phyloP scores from a whole-genome alignment of 2,888 invertebrate genomes.

The Pomacea canaliculata region DNA sequence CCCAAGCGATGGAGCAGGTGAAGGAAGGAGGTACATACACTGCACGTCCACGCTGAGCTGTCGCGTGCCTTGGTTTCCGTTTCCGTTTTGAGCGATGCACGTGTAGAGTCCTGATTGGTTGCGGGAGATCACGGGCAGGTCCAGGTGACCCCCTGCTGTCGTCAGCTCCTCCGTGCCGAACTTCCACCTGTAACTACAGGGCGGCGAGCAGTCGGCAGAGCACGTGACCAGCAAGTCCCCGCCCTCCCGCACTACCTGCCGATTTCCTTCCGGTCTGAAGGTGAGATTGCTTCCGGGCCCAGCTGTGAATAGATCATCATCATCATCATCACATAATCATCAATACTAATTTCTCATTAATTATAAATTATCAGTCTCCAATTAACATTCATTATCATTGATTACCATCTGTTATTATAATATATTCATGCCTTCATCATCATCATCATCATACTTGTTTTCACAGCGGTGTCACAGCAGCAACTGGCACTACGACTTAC shows the following conservation, averaged over 20 bases:
- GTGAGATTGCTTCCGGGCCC: slow-evolving; percentile 23
- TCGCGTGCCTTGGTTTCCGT: slow-evolving; percentile 25
- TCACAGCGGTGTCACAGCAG: too few species aligned
- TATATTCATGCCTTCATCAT: too few species aligned
- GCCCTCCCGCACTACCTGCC: slow-evolving; percentile 25
- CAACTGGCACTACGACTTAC: too few species aligned
- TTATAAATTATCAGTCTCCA: too few species aligned
- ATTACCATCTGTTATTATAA: too few species aligned
- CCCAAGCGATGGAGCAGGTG: too few species aligned
- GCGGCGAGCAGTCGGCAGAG: slow-evolving; percentile 24
- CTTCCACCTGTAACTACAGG: slow-evolving; percentile 24
- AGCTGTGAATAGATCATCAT: slow-evolving; percentile 8
- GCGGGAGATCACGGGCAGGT: neutral
- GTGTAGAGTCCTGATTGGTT: slow-evolving; percentile 23
- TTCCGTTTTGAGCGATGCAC: slow-evolving; percentile 29
- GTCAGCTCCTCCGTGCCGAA: slow-evolving; percentile 4
- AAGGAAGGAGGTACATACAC: slow-evolving; percentile 15
- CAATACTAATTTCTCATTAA: neutral
- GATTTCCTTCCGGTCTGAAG: slow-evolving; percentile 24
- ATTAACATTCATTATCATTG: too few species aligned
- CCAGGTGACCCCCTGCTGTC: slow-evolving; percentile 6
- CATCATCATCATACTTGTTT: too few species aligned
- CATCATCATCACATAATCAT: slow-evolving; percentile 9
- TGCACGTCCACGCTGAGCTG: slow-evolving; percentile 19
- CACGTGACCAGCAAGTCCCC: slow-evolving; percentile 23